These are phyloP conservation scores for Lagodon rhomboides DNA, from an alignment of 2,797 vertebrate genomes.

Conservation along the genomic window DNA sequence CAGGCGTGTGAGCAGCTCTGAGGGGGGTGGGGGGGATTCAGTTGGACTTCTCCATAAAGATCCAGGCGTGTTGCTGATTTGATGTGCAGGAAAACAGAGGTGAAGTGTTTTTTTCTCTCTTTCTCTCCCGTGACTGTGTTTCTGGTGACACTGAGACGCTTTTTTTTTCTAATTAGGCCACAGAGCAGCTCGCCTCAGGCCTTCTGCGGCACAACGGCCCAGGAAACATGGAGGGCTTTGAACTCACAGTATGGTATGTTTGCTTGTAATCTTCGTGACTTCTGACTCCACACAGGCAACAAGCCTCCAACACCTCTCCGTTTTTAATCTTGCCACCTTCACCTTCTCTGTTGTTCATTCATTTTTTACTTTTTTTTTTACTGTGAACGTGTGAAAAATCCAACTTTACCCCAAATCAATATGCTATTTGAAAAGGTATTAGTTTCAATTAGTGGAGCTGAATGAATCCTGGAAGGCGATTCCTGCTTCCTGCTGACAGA, in stretches of 20 bases:
- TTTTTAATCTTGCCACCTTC: slow-evolving; percentile 47
- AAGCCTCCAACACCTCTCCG: slow-evolving; percentile 6
- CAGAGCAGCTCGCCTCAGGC: slow-evolving; percentile 45
- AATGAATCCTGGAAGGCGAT: slow-evolving; percentile 64
- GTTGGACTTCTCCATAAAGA: slow-evolving; percentile 48
- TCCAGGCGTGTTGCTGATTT: slow-evolving; percentile 21
- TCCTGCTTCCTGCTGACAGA: slow-evolving; percentile 64
- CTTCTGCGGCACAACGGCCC: slow-evolving; percentile 47
- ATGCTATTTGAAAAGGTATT: slow-evolving; percentile 72
- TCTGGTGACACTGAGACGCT: slow-evolving; percentile 36
- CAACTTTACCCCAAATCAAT: slow-evolving; percentile 68
- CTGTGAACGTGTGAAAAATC: slow-evolving; percentile 57
- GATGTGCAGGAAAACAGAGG: slow-evolving; percentile 29
- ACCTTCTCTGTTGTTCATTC: slow-evolving; percentile 34
- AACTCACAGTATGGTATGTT: slow-evolving; percentile 50
- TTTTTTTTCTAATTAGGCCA: slow-evolving; percentile 42
- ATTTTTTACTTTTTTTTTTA: slow-evolving; percentile 41
- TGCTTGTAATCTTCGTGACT: slow-evolving; percentile 53
- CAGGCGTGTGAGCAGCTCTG: slow-evolving; percentile 9
- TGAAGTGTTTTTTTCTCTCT: slow-evolving; percentile 6
- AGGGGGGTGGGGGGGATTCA: slow-evolving; percentile 20
- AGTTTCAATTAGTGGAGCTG: slow-evolving; percentile 75
- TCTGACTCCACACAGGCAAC: slow-evolving; percentile 45
- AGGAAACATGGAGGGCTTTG: slow-evolving; percentile 55
- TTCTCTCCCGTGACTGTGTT: slow-evolving; percentile 19